A percentile compares a stretch with the other conserved stretches of the same genome.
Evolutionary conservation across 2,113 vertebrate genomes (phyloP).

Genomic region (Platichthys stellatus): DNA sequence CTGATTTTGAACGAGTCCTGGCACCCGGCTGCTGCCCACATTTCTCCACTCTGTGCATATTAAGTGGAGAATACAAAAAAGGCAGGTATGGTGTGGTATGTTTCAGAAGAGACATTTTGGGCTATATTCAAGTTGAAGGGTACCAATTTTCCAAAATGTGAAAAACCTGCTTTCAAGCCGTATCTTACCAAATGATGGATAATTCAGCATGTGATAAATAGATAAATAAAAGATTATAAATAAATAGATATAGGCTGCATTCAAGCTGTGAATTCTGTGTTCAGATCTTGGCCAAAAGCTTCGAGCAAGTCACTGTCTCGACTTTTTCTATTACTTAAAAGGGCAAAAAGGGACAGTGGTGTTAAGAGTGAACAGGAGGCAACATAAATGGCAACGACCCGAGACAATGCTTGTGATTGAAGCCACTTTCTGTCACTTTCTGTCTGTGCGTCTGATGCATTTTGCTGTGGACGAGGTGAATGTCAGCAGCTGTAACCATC

Average conservation of each 20-base stretch:
- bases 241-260: neutral
- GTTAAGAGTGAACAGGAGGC: neutral
- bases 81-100: constrained; percentile 2
- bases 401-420: neutral
- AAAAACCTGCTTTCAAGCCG: constrained; percentile 8
- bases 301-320: neutral
- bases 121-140: constrained; percentile 36
- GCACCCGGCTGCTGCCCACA: constrained; percentile 29
- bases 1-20: constrained; percentile 29
- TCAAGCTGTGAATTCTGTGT: neutral
- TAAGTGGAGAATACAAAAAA: constrained; percentile 26
- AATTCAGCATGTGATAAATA: constrained; percentile 8
- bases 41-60: constrained; percentile 32
- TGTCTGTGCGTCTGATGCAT: neutral
- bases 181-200: constrained; percentile 24
- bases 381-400: neutral
- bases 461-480: neutral
- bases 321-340: neutral
- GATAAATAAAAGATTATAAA: neutral
- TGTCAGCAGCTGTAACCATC: constrained; percentile 8
- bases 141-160: constrained; percentile 32
- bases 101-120: constrained; percentile 32
- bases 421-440: neutral
- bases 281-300: neutral
- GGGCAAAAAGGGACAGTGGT: neutral